Conservation (phyloP, 2,888 invertebrate species). For the Meteorus cinctellus region DNA sequence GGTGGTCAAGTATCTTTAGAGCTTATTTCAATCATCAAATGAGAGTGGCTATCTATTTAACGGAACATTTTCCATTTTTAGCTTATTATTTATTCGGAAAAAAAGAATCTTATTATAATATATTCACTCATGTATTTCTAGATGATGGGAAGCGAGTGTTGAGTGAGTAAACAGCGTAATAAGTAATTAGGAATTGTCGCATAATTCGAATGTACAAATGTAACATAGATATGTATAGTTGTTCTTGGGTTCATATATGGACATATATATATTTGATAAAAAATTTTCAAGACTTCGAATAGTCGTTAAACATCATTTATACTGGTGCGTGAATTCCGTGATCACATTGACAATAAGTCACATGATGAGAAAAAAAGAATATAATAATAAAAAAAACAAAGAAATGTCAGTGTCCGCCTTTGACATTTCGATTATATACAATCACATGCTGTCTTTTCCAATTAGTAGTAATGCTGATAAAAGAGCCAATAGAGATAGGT, state of each 20-base stretch:
- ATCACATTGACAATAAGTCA: neutral
- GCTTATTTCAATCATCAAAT: constrained; percentile 79
- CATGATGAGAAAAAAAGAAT: neutral
- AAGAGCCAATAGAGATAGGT: neutral
- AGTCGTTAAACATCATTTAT: neutral
- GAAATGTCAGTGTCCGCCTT: neutral
- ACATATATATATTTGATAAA: neutral
- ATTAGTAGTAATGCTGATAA: neutral
- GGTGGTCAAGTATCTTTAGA: constrained; percentile 75
- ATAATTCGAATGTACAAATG: constrained; percentile 1
- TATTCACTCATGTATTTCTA: constrained; percentile 66
- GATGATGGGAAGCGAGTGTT: constrained; percentile 48
- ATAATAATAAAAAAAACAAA: neutral
- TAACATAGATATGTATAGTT: neutral
- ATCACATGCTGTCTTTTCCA: neutral
- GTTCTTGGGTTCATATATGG: neutral
- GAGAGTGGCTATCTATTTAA: constrained; percentile 77
- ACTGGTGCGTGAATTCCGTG: neutral
- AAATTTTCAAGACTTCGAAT: neutral
- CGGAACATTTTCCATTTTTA: constrained; percentile 81
- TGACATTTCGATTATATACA: neutral
- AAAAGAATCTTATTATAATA: constrained; percentile 77
- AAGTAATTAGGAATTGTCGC: neutral
- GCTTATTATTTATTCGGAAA: constrained; percentile 81
- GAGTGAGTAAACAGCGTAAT: neutral